Base-by-base conservation (phyloP, 2,888 invertebrate genomes). In the Oithona nana region DNA sequence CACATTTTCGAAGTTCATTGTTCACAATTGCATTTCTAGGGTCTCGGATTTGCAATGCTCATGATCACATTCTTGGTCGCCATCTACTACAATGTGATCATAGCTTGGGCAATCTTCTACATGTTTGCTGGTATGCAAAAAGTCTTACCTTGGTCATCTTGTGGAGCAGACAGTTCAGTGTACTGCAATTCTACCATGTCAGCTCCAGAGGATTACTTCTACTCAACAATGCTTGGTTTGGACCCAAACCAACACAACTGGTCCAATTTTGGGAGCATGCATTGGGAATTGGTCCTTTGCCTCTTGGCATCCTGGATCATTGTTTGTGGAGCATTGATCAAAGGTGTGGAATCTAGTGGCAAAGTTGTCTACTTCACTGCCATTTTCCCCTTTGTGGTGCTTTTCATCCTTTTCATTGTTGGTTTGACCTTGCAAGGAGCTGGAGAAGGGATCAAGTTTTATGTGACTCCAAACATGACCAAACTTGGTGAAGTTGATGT, bases 261-360 rank as follows among this genome's bases (percentile, higher is more conserved):
- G 28, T 22, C n/a, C 1, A 24, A 48, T 28, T 59, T 28, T 59
- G 83, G 83, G 28, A 76, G 76, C 65, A 77, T 83, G 64, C 78
- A 80, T 65, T 78, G 80, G 74, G 80, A 82, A 63, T 78, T 88
- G 75, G 86, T 84, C 2, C 73, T 80, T 2, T 86, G 85, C 71
- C 77, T 88, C 13, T 75, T 86, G 1, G 75, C 82, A 61, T 85
- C 86, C 63, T 88, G 88, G 88, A 70, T 81, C 61, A 83, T 85
- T 66, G 84, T 85, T 26, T 84, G 84, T 69, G 76, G 84, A 54
- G 85, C 84, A 68, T 77, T 86, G 51, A 83, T 83, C 73, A 85
- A 84, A 74, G 84, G 85, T 30, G 83, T 86, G 13, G 83, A 85
- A 72, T 83, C 83, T 64, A 84, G 84, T 24, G 86, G 86, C 68